Conservation (phyloP, 2,797 vertebrate genomes). For the Masticophis lateralis region DNA sequence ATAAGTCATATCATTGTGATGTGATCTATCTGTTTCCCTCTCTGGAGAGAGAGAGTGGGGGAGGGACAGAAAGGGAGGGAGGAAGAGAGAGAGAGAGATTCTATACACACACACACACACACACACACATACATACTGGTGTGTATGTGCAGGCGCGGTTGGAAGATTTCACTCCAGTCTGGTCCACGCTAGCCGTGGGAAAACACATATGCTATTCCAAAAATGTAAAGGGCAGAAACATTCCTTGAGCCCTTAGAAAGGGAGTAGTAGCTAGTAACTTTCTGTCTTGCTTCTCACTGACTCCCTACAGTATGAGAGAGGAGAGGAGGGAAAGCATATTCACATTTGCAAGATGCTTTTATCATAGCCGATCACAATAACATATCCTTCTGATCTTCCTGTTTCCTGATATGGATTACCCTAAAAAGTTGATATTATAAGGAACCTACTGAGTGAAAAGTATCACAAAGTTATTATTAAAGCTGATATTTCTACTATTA, state of each 20-base stretch:
- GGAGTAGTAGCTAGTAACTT: background rate
- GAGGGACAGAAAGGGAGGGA: too few relatives aligned
- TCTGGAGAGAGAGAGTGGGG: too few relatives aligned
- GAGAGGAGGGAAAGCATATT: background rate
- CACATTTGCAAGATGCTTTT: background rate
- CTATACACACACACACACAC: background rate
- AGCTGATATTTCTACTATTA: conserved; percentile 25
- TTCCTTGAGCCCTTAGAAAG: background rate
- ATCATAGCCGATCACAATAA: background rate
- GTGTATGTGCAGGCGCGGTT: too few relatives aligned
- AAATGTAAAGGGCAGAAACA: background rate
- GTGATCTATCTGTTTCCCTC: too few relatives aligned
- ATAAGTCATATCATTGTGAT: too few relatives aligned
- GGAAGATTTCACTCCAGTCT: too few relatives aligned
- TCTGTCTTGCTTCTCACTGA: background rate
- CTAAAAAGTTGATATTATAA: background rate
- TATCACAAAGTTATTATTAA: conserved; percentile 8
- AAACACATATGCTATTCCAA: background rate
- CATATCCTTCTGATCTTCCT: background rate
- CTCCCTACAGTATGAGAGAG: background rate
- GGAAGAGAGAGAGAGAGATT: background rate
- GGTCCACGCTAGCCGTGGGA: too few relatives aligned
- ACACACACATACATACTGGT: too few relatives aligned
- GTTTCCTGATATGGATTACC: background rate
- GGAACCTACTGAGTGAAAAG: background rate